phyloP scores from a whole-genome alignment of 2,888 invertebrate species.

The Agriopis aurantiaria region DNA sequence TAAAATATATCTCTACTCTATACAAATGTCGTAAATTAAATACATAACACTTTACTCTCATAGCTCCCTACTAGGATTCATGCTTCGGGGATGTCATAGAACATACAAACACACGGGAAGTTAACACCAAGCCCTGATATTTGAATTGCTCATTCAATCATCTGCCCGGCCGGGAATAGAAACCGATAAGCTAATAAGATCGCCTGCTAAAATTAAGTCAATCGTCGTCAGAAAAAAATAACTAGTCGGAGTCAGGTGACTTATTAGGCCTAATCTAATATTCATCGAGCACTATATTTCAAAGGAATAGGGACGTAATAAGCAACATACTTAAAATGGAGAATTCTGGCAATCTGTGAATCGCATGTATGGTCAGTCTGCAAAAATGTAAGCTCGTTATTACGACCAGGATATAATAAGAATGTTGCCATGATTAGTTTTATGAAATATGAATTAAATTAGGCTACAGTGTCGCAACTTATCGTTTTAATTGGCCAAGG shows the following conservation, averaged over 20 bases:
- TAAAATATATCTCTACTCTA: too few species aligned
- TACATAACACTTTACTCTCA: too few species aligned
- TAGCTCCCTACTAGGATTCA: too few species aligned
- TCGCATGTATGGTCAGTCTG: neutral
- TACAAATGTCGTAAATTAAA: too few species aligned
- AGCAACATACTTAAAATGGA: slow-evolving; percentile 12
- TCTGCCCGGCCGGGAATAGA: too few species aligned
- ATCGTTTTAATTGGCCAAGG: slow-evolving; percentile 5
- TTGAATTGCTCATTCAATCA: too few species aligned
- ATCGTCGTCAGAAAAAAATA: too few species aligned
- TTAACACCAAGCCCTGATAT: too few species aligned
- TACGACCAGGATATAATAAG: slow-evolving; percentile 1
- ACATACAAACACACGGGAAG: too few species aligned
- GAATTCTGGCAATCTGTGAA: slow-evolving; percentile 32
- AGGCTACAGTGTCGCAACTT: neutral
- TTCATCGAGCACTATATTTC: neutral
- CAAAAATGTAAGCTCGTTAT: slow-evolving; percentile 24
- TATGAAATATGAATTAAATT: slow-evolving; percentile 22
- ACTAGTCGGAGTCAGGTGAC: neutral
- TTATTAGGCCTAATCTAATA: neutral
- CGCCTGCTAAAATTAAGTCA: too few species aligned
- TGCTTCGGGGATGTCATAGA: too few species aligned
- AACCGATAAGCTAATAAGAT: too few species aligned
- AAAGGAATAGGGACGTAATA: neutral
- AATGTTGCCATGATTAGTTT: slow-evolving; percentile 15